A percentile compares a stretch with the other conserved stretches of the same genome.
These are phyloP conservation scores for Gasterosteus nipponicus DNA, from an alignment of 2,113 vertebrate species.

Conservation along the genomic window DNA sequence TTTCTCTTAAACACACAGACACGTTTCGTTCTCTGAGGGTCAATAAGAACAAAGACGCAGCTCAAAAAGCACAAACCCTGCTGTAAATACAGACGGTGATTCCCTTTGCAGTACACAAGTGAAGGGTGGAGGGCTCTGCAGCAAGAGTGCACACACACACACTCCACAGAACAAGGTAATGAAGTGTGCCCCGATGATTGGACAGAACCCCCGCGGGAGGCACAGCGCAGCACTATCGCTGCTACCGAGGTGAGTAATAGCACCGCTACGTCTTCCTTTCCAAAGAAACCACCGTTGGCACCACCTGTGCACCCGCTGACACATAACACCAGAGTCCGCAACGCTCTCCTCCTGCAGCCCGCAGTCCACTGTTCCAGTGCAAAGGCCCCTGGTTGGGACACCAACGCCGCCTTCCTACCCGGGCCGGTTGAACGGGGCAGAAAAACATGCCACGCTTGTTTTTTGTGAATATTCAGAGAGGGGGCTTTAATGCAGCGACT, in stretches of 20 bases:
- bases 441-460: slow-evolving; percentile 10
- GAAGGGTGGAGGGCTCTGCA: slow-evolving; percentile 44
- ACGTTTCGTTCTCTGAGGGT: slow-evolving; percentile 22
- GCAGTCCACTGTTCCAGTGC: slow-evolving; percentile 25
- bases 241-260: slow-evolving; percentile 62
- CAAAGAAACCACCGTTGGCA: slow-evolving; percentile 28
- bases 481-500: neutral
- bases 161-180: slow-evolving; percentile 52
- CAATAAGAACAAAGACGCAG: slow-evolving; percentile 14
- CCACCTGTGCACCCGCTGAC: slow-evolving; percentile 53
- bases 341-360: slow-evolving; percentile 29
- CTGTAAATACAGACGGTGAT: slow-evolving; percentile 25
- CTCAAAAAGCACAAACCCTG: slow-evolving; percentile 8
- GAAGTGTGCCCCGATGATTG: slow-evolving; percentile 64
- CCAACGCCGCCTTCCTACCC: slow-evolving; percentile 32
- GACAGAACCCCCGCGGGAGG: slow-evolving; percentile 64
- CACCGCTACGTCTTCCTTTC: slow-evolving; percentile 55
- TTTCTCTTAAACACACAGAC: slow-evolving; percentile 27
- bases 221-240: slow-evolving; percentile 53
- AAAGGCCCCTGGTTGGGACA: slow-evolving; percentile 26
- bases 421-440: slow-evolving; percentile 24
- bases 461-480: slow-evolving; percentile 38
- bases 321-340: slow-evolving; percentile 56
- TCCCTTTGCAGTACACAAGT: slow-evolving; percentile 32
- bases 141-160: neutral